Evolutionary conservation across 2,797 vertebrate species (phyloP).

Genomic region (Diplodus puntazzo): DNA sequence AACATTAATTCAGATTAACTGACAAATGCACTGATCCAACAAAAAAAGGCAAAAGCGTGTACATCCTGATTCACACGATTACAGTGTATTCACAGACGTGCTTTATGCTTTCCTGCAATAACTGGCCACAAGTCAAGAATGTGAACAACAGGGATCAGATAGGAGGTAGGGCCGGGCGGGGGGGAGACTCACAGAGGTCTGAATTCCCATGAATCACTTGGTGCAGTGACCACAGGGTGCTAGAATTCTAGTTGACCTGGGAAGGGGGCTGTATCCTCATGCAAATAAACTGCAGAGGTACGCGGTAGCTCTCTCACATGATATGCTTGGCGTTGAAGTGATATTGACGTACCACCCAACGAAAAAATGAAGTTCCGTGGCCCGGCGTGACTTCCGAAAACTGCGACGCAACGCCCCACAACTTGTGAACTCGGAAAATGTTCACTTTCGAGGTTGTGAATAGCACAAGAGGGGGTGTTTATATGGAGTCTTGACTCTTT

Average conservation of each 20-base stretch:
- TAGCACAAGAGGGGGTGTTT: too few species aligned
- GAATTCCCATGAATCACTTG: conserved; percentile 67
- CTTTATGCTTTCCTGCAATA: conserved; percentile 66
- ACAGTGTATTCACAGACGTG: conserved; percentile 23
- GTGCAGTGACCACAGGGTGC: conserved; percentile 48
- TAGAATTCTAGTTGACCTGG: conserved; percentile 55
- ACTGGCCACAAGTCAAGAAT: conserved; percentile 65
- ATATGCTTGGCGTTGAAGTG: too few species aligned
- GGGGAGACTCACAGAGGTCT: conserved; percentile 22
- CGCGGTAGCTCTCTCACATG: neutral
- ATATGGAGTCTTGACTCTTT: too few species aligned
- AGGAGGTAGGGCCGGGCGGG: conserved; percentile 18
- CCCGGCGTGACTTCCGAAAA: too few species aligned
- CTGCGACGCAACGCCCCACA: too few species aligned
- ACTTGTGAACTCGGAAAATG: too few species aligned
- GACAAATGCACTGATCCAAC: conserved; percentile 55
- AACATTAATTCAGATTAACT: conserved; percentile 73
- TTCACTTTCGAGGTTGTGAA: too few species aligned
- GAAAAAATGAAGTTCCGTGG: too few species aligned
- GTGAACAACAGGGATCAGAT: conserved; percentile 49
- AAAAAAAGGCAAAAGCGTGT: conserved; percentile 36
- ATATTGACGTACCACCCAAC: too few species aligned
- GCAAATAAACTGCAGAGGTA: conserved; percentile 15
- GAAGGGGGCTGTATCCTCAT: conserved; percentile 52
- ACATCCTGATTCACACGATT: conserved; percentile 44